Base-by-base conservation (phyloP, 1,140 invertebrate genomes). In the Hesperophylax magnus region DNA sequence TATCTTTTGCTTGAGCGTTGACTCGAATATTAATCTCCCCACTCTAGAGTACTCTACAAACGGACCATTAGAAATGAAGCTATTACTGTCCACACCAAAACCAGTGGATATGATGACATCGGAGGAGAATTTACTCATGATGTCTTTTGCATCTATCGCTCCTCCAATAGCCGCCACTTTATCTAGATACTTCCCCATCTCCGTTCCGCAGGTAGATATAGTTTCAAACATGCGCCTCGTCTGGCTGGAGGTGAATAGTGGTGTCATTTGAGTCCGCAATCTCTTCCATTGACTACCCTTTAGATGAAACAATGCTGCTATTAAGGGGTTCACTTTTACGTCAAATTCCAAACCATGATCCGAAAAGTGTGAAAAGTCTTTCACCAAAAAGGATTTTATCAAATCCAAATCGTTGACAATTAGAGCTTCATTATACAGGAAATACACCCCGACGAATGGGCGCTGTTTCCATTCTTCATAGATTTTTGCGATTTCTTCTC, bases 101-200 rank as follows among this genome's bases (percentile, higher is more conserved):
- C 92, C 92, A 31, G 92, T 91, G 22, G 87, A 91, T 0, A 91
- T 92, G 22, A 94, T 93, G 0, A 93, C 90, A 85, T 94, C 93
- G 56, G 92, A 93, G 0, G 92, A 91, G 81, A 91, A 94, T 58
- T 91, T 89, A 0, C 90, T 90, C 72, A 92, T 90, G 1, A 93
- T 80, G 17, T 93, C 91, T 24, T 83, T 83, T 5, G 79, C 47
- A 47, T 83, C 72, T 11, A 78, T 27, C 3, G 60, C 9, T 24
- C 20, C 20, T 4, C 14, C 24, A 3, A 54, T 15, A 15, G 60
- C 27, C 5, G 67, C 74, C 8, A 47, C 31, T 15, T 47, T 17
- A 47, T 54, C n/a, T 2, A 90, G 77, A 58, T 86, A 72, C 3
- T 81, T 74, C 20, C 87, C 85, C 1, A 92, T 83, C 27, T 88